Base-by-base conservation (phyloP, 2,888 invertebrate species). In the Pollenia angustigena region DNA sequence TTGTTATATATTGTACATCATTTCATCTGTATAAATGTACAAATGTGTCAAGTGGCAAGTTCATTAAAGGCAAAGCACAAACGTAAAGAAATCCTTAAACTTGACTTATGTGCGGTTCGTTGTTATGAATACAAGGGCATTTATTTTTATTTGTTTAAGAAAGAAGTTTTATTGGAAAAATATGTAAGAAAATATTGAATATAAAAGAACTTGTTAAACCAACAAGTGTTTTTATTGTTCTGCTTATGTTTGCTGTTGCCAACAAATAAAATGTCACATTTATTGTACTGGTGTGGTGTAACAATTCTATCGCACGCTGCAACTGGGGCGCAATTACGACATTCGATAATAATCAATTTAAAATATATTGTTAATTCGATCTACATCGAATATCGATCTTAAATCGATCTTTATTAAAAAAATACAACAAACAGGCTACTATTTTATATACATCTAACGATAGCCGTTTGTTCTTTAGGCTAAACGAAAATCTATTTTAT, bases 91-190 rank as follows among this genome's bases (percentile, higher is more conserved):
- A 50, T 50, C 68, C 68, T 68, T 68, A 23, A 68, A 68, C 68
- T 68, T 68, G 50, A 68, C 68, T 40, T 68, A 50, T 40, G 32
- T 52, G 32, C 2, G 10, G 32, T 52, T n/a, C 2, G 10, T 12
- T 52, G 18, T 23, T 32, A 68, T 1, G 50, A n/a, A 50, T 23
- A 2, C 40, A 68, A 50, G 50, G 50, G 11, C 50, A 68, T 68
- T 68, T 68, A 52, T 68, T 66, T 48, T 50, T 23, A 50, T 68
- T 68, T 68, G 1, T 3, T 68, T 40, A 40, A 50, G n/a, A 10
- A 50, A 68, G 50, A 50, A 52, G 32, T 68, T 68, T 68, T 50
- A 50, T 50, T 68, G 16, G 1, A n/a, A 68, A 32, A 46, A 64
- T 23, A 16, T 12, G 32, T 4, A 68, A 68, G 23, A 68, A n/a